Evolutionary conservation across 2,797 vertebrate genomes (phyloP), one percentile per base, ranked within the genome.

Genomic region (Protonibea diacanthus): DNA sequence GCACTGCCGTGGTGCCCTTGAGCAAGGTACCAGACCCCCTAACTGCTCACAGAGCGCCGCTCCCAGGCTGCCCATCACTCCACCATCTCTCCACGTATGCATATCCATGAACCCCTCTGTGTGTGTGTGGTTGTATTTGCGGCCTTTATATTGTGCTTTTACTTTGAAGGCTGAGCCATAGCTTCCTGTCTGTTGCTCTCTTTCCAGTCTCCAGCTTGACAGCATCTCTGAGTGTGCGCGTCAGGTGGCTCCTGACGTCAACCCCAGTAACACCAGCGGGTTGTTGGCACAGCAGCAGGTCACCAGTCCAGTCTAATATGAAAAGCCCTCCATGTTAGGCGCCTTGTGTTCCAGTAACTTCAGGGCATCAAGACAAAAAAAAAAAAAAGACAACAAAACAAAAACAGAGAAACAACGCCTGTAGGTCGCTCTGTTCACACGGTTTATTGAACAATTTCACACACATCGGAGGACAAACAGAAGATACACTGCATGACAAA

Each of bases 391-490:
- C 20, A 20, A 27, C 23, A 17, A 64, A 25, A 45, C 21, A 57
- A 48, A 48, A 11, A 49, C 3, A 27, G 33, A 38, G 33, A 38
- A 9, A 9, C 33, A 38, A 8, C 23, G 20, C 53, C 33, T 9
- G 47, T 45, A 49, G 58, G 65, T 75, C 44, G 6, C 73, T 91
- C 76, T 82, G 88, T 92, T 92, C 92, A 93, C 89, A 92, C 88
- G 67, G 64, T 94, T 95, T 94, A 94, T 94, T 94, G 91, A 90
- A 92, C 88, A 92, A 85, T 85, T 92, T 81, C 91, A 93, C 92
- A 94, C 91, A 93, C 89, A 77, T 89, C 61, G 70, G 84, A 90
- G 87, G 91, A 92, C 90, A 87, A 94, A 94, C 91, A 80, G 67
- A 92, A 89, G 89, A 85, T 86, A 93, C 89, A 88, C 88, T 80